Percentiles rank a stretch among this genome's conserved stretches.
Conservation (phyloP, 2,888 invertebrate species). For the Caradrina clavipalpis region DNA sequence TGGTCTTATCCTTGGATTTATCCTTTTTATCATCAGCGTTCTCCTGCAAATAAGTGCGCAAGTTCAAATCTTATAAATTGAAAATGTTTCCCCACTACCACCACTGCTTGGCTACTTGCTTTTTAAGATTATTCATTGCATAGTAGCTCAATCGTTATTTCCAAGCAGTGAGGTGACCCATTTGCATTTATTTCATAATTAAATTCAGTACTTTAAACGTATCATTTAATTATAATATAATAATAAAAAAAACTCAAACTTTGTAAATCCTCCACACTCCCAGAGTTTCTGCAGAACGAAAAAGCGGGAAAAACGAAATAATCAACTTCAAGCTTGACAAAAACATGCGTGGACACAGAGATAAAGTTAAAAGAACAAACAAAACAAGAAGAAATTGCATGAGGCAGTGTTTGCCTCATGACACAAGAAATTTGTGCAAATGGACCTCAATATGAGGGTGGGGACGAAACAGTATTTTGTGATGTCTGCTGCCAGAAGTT, state of each 20-base stretch:
- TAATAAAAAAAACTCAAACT: constrained; percentile 64
- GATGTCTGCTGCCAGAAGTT: constrained; percentile 82
- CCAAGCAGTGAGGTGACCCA: constrained; percentile 87
- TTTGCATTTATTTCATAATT: constrained; percentile 82
- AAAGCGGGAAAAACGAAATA: constrained; percentile 64
- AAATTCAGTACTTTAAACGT: constrained; percentile 55
- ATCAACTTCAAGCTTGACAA: constrained; percentile 74
- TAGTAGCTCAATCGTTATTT: constrained; percentile 51
- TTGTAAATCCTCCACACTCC: constrained; percentile 48
- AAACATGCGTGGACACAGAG: constrained; percentile 91
- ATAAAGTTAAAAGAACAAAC: constrained; percentile 77
- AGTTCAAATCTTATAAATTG: constrained; percentile 77
- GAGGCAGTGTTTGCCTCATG: constrained; percentile 72
- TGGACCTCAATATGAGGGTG: constrained; percentile 86
- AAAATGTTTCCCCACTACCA: constrained; percentile 81
- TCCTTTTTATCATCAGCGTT: constrained; percentile 92
- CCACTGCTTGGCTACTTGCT: constrained; percentile 72
- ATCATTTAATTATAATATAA: constrained; percentile 33
- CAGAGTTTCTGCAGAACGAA: constrained; percentile 71
- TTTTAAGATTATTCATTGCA: background rate
- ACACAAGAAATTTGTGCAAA: constrained; percentile 85
- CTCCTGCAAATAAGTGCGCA: constrained; percentile 86
- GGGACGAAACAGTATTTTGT: constrained; percentile 79
- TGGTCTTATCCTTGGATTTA: constrained; percentile 91
- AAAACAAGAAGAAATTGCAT: constrained; percentile 74